phyloP scores from a whole-genome alignment of 2,113 vertebrate species.

The Phyllostomus discolor region DNA sequence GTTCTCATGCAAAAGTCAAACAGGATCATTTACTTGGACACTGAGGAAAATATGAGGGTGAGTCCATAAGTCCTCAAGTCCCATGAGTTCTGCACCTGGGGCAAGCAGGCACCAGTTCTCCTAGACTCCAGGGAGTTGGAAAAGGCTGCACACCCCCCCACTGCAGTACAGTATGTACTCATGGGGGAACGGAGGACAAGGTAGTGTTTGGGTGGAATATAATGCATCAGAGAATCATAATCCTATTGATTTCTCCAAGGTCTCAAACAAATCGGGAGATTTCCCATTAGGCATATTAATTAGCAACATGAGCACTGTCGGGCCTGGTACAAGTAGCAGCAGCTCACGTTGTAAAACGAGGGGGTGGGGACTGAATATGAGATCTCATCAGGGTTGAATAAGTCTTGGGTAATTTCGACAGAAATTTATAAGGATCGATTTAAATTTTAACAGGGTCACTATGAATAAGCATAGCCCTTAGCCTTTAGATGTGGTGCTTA shows the following conservation, averaged over 20 bases:
- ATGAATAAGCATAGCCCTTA: not conserved
- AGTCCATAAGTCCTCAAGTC: not conserved
- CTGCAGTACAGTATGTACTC: not conserved
- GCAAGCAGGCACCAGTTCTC: not conserved
- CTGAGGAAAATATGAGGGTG: not conserved
- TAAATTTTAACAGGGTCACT: not conserved
- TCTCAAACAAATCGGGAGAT: not conserved
- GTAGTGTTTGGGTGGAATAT: not conserved
- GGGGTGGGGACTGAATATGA: not conserved
- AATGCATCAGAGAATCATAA: not conserved
- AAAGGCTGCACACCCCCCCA: not conserved
- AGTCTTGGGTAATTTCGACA: not conserved
- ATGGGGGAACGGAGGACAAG: not conserved
- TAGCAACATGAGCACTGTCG: not conserved
- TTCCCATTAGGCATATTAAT: not conserved
- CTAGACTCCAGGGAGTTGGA: not conserved
- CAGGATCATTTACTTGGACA: not conserved
- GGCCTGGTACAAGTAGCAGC: not conserved
- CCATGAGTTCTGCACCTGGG: not conserved
- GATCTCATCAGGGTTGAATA: not conserved
- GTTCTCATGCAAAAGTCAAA: not conserved
- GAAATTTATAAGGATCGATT: not conserved
- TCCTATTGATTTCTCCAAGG: not conserved
- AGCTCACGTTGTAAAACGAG: not conserved
- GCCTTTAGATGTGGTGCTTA: not conserved